These are phyloP conservation scores for Drosophila subpulchrella DNA, from an alignment of 1,140 invertebrate species.

Conservation along the genomic window DNA sequence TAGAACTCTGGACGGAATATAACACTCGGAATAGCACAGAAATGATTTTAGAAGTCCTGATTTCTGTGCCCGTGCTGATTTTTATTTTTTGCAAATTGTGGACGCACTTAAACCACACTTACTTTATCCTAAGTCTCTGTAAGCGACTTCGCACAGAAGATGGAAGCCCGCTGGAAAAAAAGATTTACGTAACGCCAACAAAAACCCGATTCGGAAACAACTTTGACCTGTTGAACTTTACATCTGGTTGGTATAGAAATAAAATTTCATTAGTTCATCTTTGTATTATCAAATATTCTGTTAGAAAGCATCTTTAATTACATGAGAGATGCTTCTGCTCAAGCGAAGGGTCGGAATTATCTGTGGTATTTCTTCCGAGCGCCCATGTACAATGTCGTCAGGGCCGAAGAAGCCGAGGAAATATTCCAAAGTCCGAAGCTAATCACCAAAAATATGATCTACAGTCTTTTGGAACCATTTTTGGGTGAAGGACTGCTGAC, in stretches of 20 bases:
- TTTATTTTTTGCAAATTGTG: constrained; percentile 17
- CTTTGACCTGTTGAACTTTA: constrained; percentile 63
- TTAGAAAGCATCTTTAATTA: constrained; percentile 49
- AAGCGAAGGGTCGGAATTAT: constrained; percentile 49
- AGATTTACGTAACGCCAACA: constrained; percentile 43
- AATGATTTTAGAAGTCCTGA: constrained; percentile 22
- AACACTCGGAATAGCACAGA: not conserved
- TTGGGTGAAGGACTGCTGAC: constrained; percentile 88
- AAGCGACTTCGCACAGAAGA: constrained; percentile 60
- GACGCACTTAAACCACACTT: constrained; percentile 37
- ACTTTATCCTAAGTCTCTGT: constrained; percentile 48
- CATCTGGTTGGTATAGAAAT: constrained; percentile 35
- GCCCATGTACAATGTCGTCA: constrained; percentile 62
- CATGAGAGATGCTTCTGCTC: constrained; percentile 22
- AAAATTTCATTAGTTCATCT: no score
- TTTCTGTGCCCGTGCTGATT: constrained; percentile 5
- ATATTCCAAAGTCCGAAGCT: constrained; percentile 66
- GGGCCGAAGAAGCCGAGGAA: constrained; percentile 69
- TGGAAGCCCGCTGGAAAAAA: constrained; percentile 54
- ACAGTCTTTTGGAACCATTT: constrained; percentile 87
- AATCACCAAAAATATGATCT: constrained; percentile 68
- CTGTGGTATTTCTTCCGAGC: constrained; percentile 48
- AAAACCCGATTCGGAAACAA: constrained; percentile 71
- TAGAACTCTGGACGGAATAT: not conserved
- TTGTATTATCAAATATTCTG: not conserved